These are phyloP conservation scores for Pissodes strobi DNA, from an alignment of 1,140 invertebrate species.

Conservation along the genomic window DNA sequence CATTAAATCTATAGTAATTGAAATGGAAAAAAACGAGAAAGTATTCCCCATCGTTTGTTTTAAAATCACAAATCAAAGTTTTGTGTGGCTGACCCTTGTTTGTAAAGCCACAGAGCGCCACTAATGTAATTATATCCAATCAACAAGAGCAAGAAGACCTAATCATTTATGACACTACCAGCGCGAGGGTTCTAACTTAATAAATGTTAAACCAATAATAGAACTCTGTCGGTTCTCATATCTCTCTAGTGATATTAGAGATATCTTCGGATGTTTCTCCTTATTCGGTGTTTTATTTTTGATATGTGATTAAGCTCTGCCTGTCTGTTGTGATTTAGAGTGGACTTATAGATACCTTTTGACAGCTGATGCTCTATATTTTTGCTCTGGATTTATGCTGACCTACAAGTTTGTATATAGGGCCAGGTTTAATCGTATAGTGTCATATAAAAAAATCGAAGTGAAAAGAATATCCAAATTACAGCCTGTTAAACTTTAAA, in stretches of 20 bases:
- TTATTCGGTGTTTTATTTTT: no score
- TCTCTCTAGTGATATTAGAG: constrained; percentile 14
- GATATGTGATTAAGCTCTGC: no score
- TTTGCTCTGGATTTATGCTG: no score
- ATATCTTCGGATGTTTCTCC: constrained; percentile 26
- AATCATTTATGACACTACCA: constrained; percentile 44
- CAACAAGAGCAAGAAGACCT: constrained; percentile 41
- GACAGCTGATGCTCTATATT: no score
- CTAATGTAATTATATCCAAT: constrained; percentile 49
- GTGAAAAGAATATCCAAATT: no score
- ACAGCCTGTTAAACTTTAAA: no score
- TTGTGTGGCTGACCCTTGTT: constrained; percentile 44
- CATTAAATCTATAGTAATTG: no score
- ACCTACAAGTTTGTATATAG: no score
- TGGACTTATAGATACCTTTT: no score
- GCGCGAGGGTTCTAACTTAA: constrained; percentile 34
- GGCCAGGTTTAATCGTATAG: no score
- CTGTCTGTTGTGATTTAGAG: no score
- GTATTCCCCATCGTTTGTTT: constrained; percentile 24
- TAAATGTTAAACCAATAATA: constrained; percentile 40
- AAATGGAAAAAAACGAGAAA: constrained; percentile 7
- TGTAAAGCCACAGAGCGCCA: constrained; percentile 44
- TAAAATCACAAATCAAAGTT: constrained; percentile 38
- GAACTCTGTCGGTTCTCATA: constrained; percentile 30
- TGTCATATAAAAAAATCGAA: no score